Evolutionary conservation across 37 sponge, comb jelly and placozoan genomes (phyloP).

Genomic region (Oscarella lobularis): DNA sequence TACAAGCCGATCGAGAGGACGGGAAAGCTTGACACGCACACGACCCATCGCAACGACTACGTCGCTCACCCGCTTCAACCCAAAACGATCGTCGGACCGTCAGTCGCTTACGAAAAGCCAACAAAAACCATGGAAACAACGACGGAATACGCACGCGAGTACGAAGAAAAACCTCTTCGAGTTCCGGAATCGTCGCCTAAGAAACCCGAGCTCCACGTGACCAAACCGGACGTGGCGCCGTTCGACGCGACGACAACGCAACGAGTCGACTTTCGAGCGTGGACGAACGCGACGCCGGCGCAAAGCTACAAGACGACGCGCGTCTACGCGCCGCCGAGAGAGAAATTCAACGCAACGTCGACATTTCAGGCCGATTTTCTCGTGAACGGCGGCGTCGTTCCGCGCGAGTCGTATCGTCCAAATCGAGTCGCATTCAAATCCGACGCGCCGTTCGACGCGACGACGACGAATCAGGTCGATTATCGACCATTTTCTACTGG

Average conservation of each 20-base stretch:
- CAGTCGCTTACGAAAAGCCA: not conserved
- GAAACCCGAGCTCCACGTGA: not conserved
- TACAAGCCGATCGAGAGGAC: not conserved
- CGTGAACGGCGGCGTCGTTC: not conserved
- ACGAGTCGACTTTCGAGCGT: slow-evolving; percentile 51
- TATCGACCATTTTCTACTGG: not conserved
- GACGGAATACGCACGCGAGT: not conserved
- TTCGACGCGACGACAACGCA: slow-evolving; percentile 20
- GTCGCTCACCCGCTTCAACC: not conserved
- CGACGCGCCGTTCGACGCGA: not conserved
- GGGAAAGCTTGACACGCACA: not conserved
- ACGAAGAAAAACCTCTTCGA: not conserved
- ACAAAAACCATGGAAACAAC: not conserved
- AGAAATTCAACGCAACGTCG: not conserved
- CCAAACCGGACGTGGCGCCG: not conserved
- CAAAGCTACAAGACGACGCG: slow-evolving; percentile 33
- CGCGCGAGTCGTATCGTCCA: not conserved
- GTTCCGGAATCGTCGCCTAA: too few species aligned
- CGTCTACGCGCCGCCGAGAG: slow-evolving; percentile 28
- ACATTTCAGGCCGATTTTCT: not conserved
- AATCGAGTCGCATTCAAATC: not conserved
- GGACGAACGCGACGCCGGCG: slow-evolving; percentile 17
- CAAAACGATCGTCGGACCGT: not conserved
- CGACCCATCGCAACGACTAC: not conserved
- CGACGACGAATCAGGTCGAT: not conserved